Base-by-base conservation (phyloP, 2,888 invertebrate genomes). In the Drosophila borealis region DNA sequence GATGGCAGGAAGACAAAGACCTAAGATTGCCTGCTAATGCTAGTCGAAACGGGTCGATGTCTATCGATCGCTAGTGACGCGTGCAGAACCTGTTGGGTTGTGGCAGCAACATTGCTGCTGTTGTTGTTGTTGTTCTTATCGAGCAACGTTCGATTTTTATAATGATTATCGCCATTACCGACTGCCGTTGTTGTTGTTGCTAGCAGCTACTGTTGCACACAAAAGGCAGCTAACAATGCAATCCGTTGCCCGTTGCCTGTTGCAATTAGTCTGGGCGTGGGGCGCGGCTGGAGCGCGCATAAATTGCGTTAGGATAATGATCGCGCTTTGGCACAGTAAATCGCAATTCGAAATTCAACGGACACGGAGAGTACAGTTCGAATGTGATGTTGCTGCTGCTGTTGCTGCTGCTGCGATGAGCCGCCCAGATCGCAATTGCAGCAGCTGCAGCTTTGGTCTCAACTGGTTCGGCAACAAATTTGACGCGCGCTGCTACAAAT, bases 221-320 rank as follows among this genome's bases (percentile, higher is more conserved):
- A 80, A 68, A 71, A 78, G 85, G 70, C 76, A 60, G 67, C 64
- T 71, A 86, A 76, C 86, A 82, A 82, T 82, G 80, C 82, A 75
- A 88, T 67, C 70, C 48, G 70, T 65, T 70, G 79, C 55, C 33
- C 10, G 64, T 46, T 64, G 70, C 61, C 39, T 46, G 63, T 70
- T 74, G 85, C 89, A 89, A 87, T 83, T 83, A 84, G 84, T 89
- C 61, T 84, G 83, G 83, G 89, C 89, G 88, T 87, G 88, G 81
- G 81, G 81, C 61, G 69, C 70, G 78, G 74, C 74, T 81, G 78
- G 37, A 53, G 49, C 67, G 89, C 70, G 88, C 89, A 90, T 91
- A 91, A 91, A 91, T 91, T 91, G 91, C 91, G 90, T 91, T 91
- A 79, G 90, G 91, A 91, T 91, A 90, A 89, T 88, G 89, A 91